Conservation (phyloP, 2,888 invertebrate species). For the Tetanocera ferruginea region DNA sequence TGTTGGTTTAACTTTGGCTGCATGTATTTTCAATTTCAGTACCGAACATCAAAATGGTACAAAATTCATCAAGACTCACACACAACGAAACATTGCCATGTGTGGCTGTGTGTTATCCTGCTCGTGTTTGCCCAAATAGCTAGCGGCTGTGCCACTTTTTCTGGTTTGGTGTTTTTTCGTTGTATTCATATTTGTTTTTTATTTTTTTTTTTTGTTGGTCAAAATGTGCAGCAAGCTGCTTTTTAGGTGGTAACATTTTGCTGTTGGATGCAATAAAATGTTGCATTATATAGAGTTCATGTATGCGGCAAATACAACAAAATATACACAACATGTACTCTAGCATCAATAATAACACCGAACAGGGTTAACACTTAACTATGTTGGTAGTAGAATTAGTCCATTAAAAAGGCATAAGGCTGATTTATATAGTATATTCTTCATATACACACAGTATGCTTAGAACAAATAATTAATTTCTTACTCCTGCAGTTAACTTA, state of each 20-base stretch:
- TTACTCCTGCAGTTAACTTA: too few species aligned
- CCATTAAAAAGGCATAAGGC: not conserved
- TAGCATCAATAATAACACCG: not conserved
- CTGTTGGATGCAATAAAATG: not conserved
- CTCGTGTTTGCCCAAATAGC: slow-evolving; percentile 10
- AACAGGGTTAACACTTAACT: not conserved
- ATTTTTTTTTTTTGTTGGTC: too few species aligned
- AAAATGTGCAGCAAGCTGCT: not conserved
- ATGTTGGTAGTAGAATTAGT: not conserved
- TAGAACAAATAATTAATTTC: too few species aligned
- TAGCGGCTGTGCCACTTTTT: not conserved
- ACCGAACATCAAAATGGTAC: slow-evolving; percentile 29
- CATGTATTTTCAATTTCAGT: slow-evolving; percentile 12
- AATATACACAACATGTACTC: not conserved
- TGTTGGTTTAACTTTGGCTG: not conserved
- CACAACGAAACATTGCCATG: not conserved
- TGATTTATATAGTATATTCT: not conserved
- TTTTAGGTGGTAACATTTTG: slow-evolving; percentile 8
- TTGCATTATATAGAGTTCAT: not conserved
- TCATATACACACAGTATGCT: too few species aligned
- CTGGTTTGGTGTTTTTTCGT: not conserved
- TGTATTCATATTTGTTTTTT: not conserved
- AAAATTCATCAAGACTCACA: slow-evolving; percentile 31
- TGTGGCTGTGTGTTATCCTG: not conserved
- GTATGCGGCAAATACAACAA: not conserved